Evolutionary conservation across 2,113 vertebrate species (phyloP).

Genomic region (Notechis scutatus): DNA sequence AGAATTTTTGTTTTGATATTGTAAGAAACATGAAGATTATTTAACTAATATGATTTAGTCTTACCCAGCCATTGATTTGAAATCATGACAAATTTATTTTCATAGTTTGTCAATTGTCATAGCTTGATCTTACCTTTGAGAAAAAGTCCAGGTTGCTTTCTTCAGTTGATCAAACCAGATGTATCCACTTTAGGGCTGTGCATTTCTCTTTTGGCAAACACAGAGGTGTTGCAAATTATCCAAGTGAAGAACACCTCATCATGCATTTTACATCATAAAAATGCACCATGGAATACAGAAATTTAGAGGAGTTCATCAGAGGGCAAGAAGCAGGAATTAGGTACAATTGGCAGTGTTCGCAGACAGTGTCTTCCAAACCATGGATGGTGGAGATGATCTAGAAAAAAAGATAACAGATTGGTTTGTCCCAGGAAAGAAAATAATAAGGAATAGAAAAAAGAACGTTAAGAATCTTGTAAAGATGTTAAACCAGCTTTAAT

Average conservation of each 20-base stretch:
- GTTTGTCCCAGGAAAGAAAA: not conserved
- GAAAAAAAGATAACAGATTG: not conserved
- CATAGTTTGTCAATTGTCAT: not conserved
- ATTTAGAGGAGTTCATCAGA: not conserved
- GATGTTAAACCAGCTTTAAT: not conserved
- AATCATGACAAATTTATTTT: not conserved
- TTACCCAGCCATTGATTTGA: not conserved
- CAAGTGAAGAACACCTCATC: not conserved
- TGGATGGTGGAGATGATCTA: slow-evolving; percentile 11
- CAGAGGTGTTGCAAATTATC: not conserved
- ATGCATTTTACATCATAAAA: not conserved
- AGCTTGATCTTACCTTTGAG: slow-evolving; percentile 16
- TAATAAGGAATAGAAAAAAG: not conserved
- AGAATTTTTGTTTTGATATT: not conserved
- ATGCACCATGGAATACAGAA: not conserved
- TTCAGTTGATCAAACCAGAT: not conserved
- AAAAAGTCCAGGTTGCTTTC: not conserved
- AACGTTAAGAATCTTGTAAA: slow-evolving; percentile 3
- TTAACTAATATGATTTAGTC: not conserved
- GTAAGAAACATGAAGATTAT: not conserved
- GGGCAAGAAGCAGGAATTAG: not conserved
- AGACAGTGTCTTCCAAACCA: slow-evolving; percentile 5
- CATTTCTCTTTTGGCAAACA: not conserved
- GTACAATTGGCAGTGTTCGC: slow-evolving; percentile 24
- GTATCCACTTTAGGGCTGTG: not conserved